phyloP scores from a whole-genome alignment of 2,113 vertebrate species.

The Calidris pugnax region DNA sequence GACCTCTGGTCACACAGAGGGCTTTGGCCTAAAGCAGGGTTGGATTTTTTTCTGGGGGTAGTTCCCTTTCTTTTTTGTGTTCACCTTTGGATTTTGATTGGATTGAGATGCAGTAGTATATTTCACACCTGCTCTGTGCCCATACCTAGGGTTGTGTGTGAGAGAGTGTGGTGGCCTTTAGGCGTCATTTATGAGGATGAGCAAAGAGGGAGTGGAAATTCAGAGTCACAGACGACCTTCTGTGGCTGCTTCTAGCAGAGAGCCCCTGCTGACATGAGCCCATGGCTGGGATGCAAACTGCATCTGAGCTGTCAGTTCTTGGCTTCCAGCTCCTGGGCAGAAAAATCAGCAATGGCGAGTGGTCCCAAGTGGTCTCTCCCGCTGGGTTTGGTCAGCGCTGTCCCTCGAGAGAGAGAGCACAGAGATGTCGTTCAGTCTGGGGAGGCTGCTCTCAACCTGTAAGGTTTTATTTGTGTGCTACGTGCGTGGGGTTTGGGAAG shows the following conservation, averaged over 20 bases:
- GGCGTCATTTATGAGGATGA: background rate
- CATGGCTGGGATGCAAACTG: background rate
- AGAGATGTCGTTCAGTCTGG: background rate
- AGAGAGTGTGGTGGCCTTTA: background rate
- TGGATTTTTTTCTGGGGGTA: background rate
- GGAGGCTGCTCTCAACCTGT: background rate
- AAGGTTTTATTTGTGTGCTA: background rate
- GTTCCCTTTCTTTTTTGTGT: background rate
- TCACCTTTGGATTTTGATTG: background rate
- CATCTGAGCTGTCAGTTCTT: background rate
- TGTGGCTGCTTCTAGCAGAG: background rate
- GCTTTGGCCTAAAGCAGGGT: background rate
- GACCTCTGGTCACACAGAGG: background rate
- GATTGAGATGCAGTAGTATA: background rate
- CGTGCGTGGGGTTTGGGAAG: accelerated
- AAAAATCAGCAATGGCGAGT: accelerated
- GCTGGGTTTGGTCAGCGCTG: background rate
- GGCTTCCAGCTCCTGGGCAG: background rate
- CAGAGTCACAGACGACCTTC: background rate
- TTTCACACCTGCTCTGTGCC: background rate
- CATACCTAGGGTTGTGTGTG: background rate
- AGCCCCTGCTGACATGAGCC: accelerated
- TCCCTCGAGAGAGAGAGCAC: background rate
- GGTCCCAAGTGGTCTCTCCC: background rate
- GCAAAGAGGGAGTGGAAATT: background rate